phyloP scores from a whole-genome alignment of 2,113 vertebrate species.

The Taxidea taxus region DNA sequence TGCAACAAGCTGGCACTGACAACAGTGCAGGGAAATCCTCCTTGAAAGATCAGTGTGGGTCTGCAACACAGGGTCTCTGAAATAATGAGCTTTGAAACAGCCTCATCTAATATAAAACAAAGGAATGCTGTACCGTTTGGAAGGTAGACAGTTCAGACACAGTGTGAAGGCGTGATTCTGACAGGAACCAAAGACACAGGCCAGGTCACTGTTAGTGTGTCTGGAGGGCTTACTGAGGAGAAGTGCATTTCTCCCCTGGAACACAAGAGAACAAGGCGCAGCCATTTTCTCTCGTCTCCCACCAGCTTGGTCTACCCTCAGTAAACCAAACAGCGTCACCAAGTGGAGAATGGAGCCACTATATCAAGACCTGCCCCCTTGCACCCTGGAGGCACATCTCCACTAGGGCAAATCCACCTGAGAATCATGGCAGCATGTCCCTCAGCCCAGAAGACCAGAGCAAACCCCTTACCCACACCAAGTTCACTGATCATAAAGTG shows the following conservation, averaged over 20 bases:
- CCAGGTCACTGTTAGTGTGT: background rate
- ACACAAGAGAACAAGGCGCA: background rate
- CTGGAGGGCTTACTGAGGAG: background rate
- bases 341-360: background rate
- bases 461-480: background rate
- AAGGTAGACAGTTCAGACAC: background rate
- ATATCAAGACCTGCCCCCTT: background rate
- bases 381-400: too few species aligned
- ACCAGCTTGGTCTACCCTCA: background rate
- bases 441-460: background rate
- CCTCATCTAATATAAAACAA: background rate
- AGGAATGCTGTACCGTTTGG: background rate
- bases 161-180: background rate
- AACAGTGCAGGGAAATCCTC: background rate
- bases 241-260: background rate
- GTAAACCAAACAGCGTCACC: background rate
- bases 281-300: background rate
- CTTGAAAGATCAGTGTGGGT: background rate
- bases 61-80: background rate
- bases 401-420: too few species aligned
- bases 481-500: background rate
- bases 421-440: too few species aligned
- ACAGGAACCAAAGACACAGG: background rate
- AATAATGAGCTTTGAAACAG: background rate
- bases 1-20: background rate